Percentiles rank a stretch among this genome's conserved stretches.
Conservation (phyloP, 2,888 invertebrate genomes). For the Druceiella hillmani region DNA sequence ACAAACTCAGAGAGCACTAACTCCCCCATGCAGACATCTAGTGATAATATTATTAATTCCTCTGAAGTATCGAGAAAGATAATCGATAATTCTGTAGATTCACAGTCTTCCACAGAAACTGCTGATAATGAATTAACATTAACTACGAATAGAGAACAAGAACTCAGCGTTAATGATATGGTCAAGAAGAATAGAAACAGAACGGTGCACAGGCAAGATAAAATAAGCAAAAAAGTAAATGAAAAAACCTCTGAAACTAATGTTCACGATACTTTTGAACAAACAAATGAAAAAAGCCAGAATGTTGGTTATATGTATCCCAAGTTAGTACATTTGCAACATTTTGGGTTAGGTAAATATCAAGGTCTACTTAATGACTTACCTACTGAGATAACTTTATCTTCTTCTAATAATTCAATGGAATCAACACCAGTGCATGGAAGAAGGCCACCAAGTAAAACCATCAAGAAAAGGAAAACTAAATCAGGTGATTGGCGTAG, state of each 20-base stretch:
- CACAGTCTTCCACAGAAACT: no score
- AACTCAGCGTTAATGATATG: no score
- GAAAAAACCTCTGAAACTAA: constrained; percentile 4
- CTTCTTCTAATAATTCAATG: constrained; percentile 33
- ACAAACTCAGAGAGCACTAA: constrained; percentile 38
- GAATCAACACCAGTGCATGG: constrained; percentile 54
- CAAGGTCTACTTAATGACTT: constrained; percentile 11
- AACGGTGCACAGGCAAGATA: neutral
- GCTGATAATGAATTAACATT: no score
- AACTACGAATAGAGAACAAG: no score
- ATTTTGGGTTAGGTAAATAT: constrained; percentile 14
- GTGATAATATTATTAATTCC: constrained; percentile 37
- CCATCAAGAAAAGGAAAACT: constrained; percentile 40
- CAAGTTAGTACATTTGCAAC: constrained; percentile 12
- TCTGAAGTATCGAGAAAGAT: no score
- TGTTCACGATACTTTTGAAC: constrained; percentile 9
- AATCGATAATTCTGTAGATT: no score
- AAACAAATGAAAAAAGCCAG: constrained; percentile 13
- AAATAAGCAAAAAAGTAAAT: constrained; percentile 3
- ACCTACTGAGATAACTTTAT: constrained; percentile 24
- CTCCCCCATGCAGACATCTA: constrained; percentile 45
- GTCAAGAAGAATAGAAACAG: no score
- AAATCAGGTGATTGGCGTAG: constrained; percentile 37
- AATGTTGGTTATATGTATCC: constrained; percentile 17
- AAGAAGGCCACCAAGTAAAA: constrained; percentile 35